Base-by-base conservation (phyloP, 1,140 invertebrate genomes). In the Holcopasites calliopsidis region DNA sequence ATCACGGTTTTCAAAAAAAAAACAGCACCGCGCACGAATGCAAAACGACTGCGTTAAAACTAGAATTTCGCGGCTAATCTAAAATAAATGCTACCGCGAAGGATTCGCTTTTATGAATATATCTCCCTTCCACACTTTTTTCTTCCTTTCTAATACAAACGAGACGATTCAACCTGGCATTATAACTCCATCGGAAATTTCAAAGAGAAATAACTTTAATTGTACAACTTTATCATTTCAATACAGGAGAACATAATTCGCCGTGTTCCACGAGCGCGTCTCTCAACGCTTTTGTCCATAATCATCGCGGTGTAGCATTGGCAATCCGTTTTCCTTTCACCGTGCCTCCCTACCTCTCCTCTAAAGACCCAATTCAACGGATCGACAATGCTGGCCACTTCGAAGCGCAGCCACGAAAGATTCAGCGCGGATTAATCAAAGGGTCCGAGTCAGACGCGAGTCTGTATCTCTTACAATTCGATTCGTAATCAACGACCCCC, bases 401-500 rank as follows among this genome's bases (percentile, higher is more conserved):
- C 1, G 8, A 40, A 61, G n/a, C 31, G 8, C 40, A n/a, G 21
- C 50, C 10, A 38, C 50, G 50, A 33, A 54, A 65, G 61, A 73
- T 73, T 66, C 40, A 33, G 11, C 38, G 16, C 3, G 71, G 28
- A 74, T 66, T 74, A 66, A 74, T 74, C 50, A 66, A 44, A 66
- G 61, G 40, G 35, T 55, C n/a, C 26, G 11, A 42, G 26, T 44
- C 18, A 35, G 26, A 42, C 26, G 47, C 26, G 38, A 52, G 26
- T 64, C 38, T 44, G 61, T 74, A 74, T 74, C 62, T 55, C 28
- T 65, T 74, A 38, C 50, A 44, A 74, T 57, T 66, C 50, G 50
- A 74, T 74, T 66, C 62, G 71, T 74, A 74, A 74, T 66, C 71
- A 66, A 74, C 23, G 52, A 13, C 16, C 16, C n/a, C n/a, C n/a